Percentiles rank a stretch among this genome's conserved stretches.
These are phyloP conservation scores for Phenganax subtilis DNA, from an alignment of 92 coral and sea anemone genomes.

Conservation along the genomic window DNA sequence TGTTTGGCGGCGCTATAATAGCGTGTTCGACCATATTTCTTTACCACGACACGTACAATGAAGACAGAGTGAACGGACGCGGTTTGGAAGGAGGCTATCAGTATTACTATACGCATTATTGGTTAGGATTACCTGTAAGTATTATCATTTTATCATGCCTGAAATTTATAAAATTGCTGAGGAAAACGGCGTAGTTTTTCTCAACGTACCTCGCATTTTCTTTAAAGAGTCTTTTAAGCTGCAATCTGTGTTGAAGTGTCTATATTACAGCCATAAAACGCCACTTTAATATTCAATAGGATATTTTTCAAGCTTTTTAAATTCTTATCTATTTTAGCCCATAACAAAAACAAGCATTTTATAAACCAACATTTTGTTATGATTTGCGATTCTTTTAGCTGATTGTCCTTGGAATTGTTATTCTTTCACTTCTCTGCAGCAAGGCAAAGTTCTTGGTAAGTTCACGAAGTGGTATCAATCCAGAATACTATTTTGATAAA, in stretches of 20 bases:
- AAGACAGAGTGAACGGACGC: conserved; percentile 12
- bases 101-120: conserved; percentile 35
- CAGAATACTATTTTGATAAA: too few relatives aligned
- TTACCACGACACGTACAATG: conserved; percentile 14
- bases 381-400: conserved; percentile 9
- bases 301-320: too few relatives aligned
- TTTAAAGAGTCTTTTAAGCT: too few relatives aligned
- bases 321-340: not conserved
- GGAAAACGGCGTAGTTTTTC: too few relatives aligned
- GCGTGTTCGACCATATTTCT: conserved; percentile 23
- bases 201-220: too few relatives aligned
- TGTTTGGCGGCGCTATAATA: conserved; percentile 23
- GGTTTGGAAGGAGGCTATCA: not conserved
- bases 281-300: too few relatives aligned
- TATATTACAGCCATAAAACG: too few relatives aligned
- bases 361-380: not conserved
- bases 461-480: too few relatives aligned
- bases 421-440: conserved; percentile 12
- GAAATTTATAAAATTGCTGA: too few relatives aligned
- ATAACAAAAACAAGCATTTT: not conserved
- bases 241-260: too few relatives aligned
- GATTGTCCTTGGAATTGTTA: conserved; percentile 19
- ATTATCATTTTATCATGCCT: not conserved
- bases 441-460: conserved; percentile 11
- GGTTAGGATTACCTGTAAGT: conserved; percentile 35